phyloP scores from a whole-genome alignment of 30 jellyfish, hydroid and myxozoan genomes.

The Aurelia coerulea region DNA sequence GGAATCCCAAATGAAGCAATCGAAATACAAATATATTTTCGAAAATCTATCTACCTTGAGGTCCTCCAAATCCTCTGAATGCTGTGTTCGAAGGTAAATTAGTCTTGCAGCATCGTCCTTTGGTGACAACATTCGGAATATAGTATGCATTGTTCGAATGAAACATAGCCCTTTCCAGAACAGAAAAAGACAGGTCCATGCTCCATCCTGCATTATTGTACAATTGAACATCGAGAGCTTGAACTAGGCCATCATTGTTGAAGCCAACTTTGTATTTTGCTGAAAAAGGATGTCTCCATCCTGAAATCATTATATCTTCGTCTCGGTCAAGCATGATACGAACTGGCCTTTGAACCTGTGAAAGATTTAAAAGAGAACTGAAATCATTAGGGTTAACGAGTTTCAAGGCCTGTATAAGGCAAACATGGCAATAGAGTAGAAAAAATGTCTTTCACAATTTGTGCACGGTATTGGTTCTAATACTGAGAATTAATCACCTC shows the following conservation, averaged over 20 bases:
- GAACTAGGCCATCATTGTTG: slow-evolving; percentile 37
- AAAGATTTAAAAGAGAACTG: too few species aligned
- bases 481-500: too few species aligned
- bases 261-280: slow-evolving; percentile 62
- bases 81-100: slow-evolving; percentile 65
- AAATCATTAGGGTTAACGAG: too few species aligned
- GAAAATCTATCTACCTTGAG: slow-evolving; percentile 45
- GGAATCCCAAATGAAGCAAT: too few species aligned
- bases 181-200: slow-evolving; percentile 32
- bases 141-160: slow-evolving; percentile 22
- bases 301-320: slow-evolving; percentile 52
- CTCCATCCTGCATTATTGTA: slow-evolving; percentile 50
- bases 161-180: slow-evolving; percentile 32
- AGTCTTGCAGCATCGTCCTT: slow-evolving; percentile 59
- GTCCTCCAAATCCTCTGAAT: slow-evolving; percentile 67
- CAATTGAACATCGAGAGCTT: slow-evolving; percentile 30
- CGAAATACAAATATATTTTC: too few species aligned
- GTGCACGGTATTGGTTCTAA: too few species aligned
- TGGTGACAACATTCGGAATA: slow-evolving; percentile 28
- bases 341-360: slow-evolving; percentile 38
- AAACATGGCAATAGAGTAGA: too few species aligned
- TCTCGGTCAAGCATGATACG: slow-evolving; percentile 59
- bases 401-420: too few species aligned
- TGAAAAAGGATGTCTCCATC: slow-evolving; percentile 51
- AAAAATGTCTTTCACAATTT: too few species aligned